Conservation (phyloP, 2,113 vertebrate genomes). For the Dasyornis broadbenti region DNA sequence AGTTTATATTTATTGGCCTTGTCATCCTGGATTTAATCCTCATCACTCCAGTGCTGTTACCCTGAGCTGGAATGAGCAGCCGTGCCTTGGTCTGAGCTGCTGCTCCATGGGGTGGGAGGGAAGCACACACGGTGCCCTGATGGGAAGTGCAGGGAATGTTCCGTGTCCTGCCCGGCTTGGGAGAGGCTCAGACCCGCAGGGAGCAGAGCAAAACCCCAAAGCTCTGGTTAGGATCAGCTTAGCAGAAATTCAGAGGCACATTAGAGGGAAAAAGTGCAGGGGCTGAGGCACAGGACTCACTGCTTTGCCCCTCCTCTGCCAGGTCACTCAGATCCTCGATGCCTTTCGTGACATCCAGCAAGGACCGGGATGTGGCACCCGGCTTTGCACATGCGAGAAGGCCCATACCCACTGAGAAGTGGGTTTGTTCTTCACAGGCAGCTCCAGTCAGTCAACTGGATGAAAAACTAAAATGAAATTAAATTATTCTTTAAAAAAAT, state of each 20-base stretch:
- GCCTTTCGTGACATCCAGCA: background rate
- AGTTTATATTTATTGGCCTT: background rate
- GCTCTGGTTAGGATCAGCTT: background rate
- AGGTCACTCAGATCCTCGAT: accelerated
- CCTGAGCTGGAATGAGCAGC: background rate
- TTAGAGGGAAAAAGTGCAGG: background rate
- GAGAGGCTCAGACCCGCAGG: background rate
- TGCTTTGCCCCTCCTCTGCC: background rate
- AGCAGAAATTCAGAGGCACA: background rate
- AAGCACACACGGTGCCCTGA: accelerated
- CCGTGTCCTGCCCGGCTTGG: accelerated
- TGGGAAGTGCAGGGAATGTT: background rate
- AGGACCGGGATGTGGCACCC: background rate
- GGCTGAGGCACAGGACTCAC: background rate
- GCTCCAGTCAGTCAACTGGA: background rate
- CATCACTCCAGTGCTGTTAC: background rate
- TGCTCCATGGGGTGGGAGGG: background rate
- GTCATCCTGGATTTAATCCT: background rate
- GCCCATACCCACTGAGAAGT: background rate
- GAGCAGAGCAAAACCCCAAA: background rate
- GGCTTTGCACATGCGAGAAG: background rate
- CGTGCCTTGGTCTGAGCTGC: background rate
- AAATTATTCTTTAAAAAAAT: background rate
- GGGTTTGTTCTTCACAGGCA: background rate
- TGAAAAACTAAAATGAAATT: background rate